Evolutionary conservation across 2,113 vertebrate genomes (phyloP).

Genomic region (Pampusana beccarii): DNA sequence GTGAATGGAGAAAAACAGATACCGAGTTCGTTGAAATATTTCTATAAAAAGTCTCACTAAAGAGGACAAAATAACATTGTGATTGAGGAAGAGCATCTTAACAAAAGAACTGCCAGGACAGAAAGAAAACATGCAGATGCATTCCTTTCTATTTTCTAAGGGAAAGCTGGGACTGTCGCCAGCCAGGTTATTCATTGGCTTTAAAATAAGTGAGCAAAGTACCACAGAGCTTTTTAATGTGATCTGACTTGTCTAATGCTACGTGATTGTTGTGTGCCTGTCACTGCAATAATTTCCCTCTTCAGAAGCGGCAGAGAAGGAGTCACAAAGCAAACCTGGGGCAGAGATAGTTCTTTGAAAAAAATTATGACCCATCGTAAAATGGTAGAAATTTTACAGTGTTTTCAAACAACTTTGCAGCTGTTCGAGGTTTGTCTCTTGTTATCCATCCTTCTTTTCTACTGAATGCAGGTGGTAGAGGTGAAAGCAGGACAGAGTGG

Average conservation of each 20-base stretch:
- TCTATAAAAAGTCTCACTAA: background rate
- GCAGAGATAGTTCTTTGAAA: background rate
- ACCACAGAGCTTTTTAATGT: background rate
- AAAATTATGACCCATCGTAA: background rate
- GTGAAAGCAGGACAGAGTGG: background rate
- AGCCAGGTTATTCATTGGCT: background rate
- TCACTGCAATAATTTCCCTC: background rate
- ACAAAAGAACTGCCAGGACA: background rate
- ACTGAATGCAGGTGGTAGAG: background rate
- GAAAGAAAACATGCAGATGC: background rate
- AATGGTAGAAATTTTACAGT: background rate
- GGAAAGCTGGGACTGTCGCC: background rate
- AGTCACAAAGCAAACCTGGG: background rate
- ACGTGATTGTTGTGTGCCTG: background rate
- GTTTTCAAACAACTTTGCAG: background rate
- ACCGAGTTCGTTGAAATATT: background rate
- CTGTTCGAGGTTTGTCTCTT: background rate
- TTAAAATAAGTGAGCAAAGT: background rate
- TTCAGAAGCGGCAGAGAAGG: background rate
- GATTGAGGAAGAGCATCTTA: fast-evolving
- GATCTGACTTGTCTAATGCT: background rate
- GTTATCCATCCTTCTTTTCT: background rate
- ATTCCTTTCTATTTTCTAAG: background rate
- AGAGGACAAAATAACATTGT: background rate
- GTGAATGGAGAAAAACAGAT: background rate